These are phyloP conservation scores for Geopemphigus sp. DNA, from an alignment of 1,140 invertebrate species.

Conservation along the genomic window DNA sequence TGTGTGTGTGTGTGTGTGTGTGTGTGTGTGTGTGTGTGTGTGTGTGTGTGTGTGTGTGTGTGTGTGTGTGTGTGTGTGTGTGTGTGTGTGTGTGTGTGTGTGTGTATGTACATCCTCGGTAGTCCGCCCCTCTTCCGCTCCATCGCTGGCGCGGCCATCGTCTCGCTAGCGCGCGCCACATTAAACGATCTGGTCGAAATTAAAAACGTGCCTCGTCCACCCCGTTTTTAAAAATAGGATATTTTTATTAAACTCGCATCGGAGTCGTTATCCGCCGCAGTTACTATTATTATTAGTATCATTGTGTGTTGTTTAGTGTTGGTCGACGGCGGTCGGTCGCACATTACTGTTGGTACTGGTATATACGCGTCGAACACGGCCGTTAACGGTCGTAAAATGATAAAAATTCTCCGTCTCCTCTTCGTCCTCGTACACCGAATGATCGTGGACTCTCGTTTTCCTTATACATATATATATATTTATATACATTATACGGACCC, in stretches of 20 bases:
- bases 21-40: too few relatives aligned
- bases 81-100: too few relatives aligned
- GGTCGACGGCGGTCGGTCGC: too few relatives aligned
- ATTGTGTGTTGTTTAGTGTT: constrained; percentile 2
- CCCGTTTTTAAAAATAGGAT: constrained; percentile 39
- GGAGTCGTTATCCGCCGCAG: constrained; percentile 33
- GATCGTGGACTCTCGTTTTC: too few relatives aligned
- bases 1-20: too few relatives aligned
- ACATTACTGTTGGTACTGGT: background rate
- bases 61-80: too few relatives aligned
- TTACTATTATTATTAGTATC: constrained; percentile 44
- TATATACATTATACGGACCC: too few relatives aligned
- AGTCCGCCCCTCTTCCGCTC: too few relatives aligned
- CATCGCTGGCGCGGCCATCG: too few relatives aligned
- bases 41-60: too few relatives aligned
- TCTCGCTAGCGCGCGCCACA: background rate
- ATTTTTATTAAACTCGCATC: constrained; percentile 46
- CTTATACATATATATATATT: too few relatives aligned
- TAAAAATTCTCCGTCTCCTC: constrained; percentile 32
- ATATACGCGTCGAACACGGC: background rate
- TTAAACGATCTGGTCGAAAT: constrained; percentile 32
- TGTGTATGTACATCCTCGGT: too few relatives aligned
- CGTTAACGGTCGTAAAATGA: constrained; percentile 47
- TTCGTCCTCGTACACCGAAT: background rate
- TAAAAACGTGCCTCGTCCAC: constrained; percentile 46